phyloP scores from a whole-genome alignment of 2,888 invertebrate species.

The Protonemura montana region DNA sequence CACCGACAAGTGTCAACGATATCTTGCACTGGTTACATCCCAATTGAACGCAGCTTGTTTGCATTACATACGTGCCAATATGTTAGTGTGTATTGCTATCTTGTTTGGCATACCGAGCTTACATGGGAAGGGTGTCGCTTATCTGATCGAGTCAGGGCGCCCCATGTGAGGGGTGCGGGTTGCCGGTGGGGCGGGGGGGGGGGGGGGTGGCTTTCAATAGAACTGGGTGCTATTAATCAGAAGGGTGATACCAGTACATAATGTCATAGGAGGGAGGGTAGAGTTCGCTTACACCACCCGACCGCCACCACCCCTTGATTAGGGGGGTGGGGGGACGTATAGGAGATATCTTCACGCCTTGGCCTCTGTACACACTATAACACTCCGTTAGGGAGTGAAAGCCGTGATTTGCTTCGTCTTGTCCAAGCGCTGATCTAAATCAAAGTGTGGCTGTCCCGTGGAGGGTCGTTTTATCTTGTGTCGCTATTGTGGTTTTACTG shows the following conservation, averaged over 20 bases:
- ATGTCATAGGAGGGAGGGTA: constrained; percentile 30
- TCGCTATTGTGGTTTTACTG: too few species aligned
- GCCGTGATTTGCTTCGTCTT: neutral
- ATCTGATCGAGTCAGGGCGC: too few species aligned
- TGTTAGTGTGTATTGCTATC: too few species aligned
- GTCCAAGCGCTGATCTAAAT: too few species aligned
- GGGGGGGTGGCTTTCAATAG: neutral
- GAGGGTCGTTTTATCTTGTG: too few species aligned
- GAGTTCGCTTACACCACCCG: neutral
- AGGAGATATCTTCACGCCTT: constrained; percentile 25
- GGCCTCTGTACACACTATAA: too few species aligned
- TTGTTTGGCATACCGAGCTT: neutral
- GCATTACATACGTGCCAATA: too few species aligned
- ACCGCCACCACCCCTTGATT: constrained; percentile 31
- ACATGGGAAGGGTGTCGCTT: too few species aligned
- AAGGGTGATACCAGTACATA: constrained; percentile 36
- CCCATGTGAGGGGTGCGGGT: neutral
- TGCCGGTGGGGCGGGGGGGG: neutral
- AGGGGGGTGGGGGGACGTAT: neutral
- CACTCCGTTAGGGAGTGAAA: neutral
- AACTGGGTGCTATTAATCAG: constrained; percentile 29
- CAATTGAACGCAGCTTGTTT: too few species aligned
- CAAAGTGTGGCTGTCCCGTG: too few species aligned
- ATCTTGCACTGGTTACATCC: too few species aligned
- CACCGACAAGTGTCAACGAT: too few species aligned